These are phyloP conservation scores for Drosophila pseudoananassae DNA, from an alignment of 1,140 invertebrate species.

Conservation along the genomic window DNA sequence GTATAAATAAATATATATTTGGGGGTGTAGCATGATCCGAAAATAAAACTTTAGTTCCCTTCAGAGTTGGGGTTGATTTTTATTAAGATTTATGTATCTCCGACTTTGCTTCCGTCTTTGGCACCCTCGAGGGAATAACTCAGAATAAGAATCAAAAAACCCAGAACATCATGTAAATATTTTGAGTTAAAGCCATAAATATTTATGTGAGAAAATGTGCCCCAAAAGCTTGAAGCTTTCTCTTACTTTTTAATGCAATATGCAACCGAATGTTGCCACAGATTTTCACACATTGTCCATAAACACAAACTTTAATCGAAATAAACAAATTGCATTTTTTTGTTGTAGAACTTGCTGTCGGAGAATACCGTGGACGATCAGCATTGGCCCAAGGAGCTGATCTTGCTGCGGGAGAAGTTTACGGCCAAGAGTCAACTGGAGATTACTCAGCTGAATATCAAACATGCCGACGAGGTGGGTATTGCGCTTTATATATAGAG, in stretches of 20 bases:
- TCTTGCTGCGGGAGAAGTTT: constrained; percentile 88
- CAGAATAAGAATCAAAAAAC: constrained; percentile 14
- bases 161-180: constrained; percentile 59
- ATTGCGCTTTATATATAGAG: no score
- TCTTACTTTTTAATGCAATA: constrained; percentile 19
- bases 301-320: constrained; percentile 23
- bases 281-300: constrained; percentile 48
- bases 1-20: not conserved
- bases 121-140: not conserved
- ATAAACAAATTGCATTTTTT: constrained; percentile 38
- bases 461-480: constrained; percentile 85
- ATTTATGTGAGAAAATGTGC: constrained; percentile 52
- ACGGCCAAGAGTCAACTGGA: constrained; percentile 86
- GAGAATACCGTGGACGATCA: constrained; percentile 87
- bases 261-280: constrained; percentile 55
- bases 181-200: constrained; percentile 62
- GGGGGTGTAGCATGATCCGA: constrained; percentile 17
- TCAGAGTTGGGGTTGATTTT: constrained; percentile 29
- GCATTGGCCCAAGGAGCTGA: constrained; percentile 89
- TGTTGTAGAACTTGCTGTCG: constrained; percentile 86
- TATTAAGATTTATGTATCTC: constrained; percentile 65
- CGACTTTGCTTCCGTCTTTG: constrained; percentile 1
- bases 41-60: constrained; percentile 18
- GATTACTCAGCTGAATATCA: constrained; percentile 86
- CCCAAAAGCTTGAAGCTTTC: constrained; percentile 27